Percentiles rank a stretch among this genome's conserved stretches.
phyloP scores from a whole-genome alignment of 2,797 vertebrate genomes.

The Coregonus ussuriensis region DNA sequence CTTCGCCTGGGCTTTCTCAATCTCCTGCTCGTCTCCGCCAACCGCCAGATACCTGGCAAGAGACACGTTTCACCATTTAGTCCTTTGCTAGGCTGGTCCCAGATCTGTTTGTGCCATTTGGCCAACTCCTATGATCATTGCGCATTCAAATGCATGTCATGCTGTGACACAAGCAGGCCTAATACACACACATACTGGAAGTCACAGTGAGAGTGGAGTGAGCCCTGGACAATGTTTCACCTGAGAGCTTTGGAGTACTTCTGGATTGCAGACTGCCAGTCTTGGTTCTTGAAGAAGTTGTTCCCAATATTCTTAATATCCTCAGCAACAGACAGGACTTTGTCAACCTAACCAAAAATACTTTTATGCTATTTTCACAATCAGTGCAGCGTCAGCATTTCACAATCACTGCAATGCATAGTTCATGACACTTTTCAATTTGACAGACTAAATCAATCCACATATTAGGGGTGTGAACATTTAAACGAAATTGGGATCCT shows the following conservation, averaged over 20 bases:
- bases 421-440: background rate
- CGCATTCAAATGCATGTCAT: too few relatives aligned
- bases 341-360: slow-evolving; percentile 80
- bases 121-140: too few relatives aligned
- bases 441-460: background rate
- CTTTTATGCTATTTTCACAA: background rate
- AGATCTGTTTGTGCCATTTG: too few relatives aligned
- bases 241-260: slow-evolving; percentile 95
- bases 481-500: too few relatives aligned
- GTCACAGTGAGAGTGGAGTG: background rate
- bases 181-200: background rate
- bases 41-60: slow-evolving; percentile 85
- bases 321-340: slow-evolving; percentile 87
- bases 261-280: slow-evolving; percentile 88
- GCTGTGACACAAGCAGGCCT: too few relatives aligned
- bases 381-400: background rate
- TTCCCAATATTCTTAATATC: slow-evolving; percentile 94
- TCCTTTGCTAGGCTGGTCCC: too few relatives aligned
- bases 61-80: background rate
- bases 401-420: background rate
- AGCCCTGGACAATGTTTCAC: slow-evolving; percentile 64
- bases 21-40: slow-evolving; percentile 77
- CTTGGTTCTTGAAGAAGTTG: slow-evolving; percentile 90
- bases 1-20: slow-evolving; percentile 68
- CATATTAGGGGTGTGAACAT: too few relatives aligned